These are phyloP conservation scores for Rhopalosiphum padi DNA, from an alignment of 1,140 invertebrate species.

Conservation along the genomic window DNA sequence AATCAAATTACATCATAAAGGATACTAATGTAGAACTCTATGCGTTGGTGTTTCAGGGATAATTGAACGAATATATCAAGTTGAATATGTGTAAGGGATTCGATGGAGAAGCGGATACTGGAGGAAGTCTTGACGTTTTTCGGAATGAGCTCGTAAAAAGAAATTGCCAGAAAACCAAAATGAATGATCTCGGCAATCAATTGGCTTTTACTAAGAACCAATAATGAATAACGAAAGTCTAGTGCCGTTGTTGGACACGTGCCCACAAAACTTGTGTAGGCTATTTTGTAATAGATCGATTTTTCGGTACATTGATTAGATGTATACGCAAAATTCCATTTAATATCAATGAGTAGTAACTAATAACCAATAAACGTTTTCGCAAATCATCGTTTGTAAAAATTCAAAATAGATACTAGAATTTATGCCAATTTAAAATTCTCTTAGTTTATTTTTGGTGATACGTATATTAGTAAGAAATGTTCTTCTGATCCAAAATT, in stretches of 20 bases:
- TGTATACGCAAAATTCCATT: not conserved
- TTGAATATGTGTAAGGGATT: not conserved
- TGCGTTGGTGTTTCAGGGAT: not conserved
- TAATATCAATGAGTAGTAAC: not conserved
- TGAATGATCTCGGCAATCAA: constrained; percentile 31
- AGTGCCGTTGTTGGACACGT: not conserved
- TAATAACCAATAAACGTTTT: not conserved
- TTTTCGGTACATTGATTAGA: not conserved
- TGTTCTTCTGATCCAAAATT: not conserved
- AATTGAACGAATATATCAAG: not conserved
- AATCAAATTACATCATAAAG: not conserved
- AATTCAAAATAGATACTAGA: not conserved
- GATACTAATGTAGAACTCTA: not conserved
- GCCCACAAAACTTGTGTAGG: not conserved
- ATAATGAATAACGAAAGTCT: constrained; percentile 6
- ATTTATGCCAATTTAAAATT: not conserved
- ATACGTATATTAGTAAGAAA: not conserved
- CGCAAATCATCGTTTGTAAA: not conserved
- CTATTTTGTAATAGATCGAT: not conserved
- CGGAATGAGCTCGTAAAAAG: constrained; percentile 28
- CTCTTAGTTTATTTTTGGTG: not conserved
- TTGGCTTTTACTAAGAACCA: not conserved
- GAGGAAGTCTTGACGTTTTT: not conserved
- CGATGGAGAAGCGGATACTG: not conserved
- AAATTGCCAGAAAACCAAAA: constrained; percentile 16